These are phyloP conservation scores for Trichoplusia ni DNA, from an alignment of 1,140 invertebrate genomes.

Conservation along the genomic window DNA sequence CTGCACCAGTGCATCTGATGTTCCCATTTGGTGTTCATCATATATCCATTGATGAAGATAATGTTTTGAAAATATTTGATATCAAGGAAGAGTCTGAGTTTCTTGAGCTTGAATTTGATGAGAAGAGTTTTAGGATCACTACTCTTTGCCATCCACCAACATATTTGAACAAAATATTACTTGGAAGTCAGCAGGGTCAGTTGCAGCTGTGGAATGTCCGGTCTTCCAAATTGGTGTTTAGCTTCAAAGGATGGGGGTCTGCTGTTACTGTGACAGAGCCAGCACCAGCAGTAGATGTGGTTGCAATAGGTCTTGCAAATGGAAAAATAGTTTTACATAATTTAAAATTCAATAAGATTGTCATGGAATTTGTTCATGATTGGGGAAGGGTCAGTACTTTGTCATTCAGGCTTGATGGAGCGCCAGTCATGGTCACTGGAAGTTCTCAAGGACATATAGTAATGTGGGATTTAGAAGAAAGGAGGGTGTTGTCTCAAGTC, in stretches of 20 bases:
- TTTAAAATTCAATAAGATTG: constrained; percentile 91
- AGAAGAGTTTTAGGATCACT: constrained; percentile 88
- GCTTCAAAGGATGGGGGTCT: constrained; percentile 90
- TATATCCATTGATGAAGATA: constrained; percentile 92
- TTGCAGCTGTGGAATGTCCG: constrained; percentile 96
- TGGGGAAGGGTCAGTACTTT: constrained; percentile 94
- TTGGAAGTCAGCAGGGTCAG: constrained; percentile 94
- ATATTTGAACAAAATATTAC: constrained; percentile 97
- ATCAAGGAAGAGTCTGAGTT: constrained; percentile 88
- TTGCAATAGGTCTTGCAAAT: constrained; percentile 91
- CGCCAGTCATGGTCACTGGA: constrained; percentile 93
- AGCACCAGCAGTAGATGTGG: constrained; percentile 94
- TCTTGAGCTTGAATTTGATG: constrained; percentile 87
- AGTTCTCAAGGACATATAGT: constrained; percentile 91
- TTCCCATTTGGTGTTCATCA: constrained; percentile 94
- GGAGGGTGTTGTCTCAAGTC: constrained; percentile 88
- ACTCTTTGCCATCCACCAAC: constrained; percentile 93
- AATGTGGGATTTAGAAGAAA: constrained; percentile 96
- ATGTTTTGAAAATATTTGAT: constrained; percentile 92
- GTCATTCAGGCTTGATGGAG: constrained; percentile 93
- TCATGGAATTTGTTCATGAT: constrained; percentile 95
- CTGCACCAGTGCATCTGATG: constrained; percentile 87
- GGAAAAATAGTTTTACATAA: constrained; percentile 95
- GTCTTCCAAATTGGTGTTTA: constrained; percentile 89
- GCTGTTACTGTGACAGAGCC: constrained; percentile 88